Evolutionary conservation across 2,113 vertebrate genomes (phyloP), one percentile per base, ranked within the genome.

Genomic region (Melozone crissalis): DNA sequence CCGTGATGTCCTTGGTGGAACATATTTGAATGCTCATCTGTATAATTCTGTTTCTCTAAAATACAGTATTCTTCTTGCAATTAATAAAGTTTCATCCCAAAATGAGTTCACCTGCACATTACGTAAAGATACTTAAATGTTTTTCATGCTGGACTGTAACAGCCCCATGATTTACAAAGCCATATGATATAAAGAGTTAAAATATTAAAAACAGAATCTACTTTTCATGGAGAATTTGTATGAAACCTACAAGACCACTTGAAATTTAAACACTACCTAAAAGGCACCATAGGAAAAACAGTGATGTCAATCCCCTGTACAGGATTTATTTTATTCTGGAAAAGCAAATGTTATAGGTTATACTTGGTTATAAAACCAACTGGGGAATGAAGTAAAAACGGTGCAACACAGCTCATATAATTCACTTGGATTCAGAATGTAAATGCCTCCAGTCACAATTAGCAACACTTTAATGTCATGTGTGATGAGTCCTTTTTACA

Each of bases 341-440:
- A 89, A 94, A 81, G 80, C 46, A 91, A 93, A 92, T 94, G 73
- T 90, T 94, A 92, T 28, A 49, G 43, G 47, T 10, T 87, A 55
- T 46, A 33, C 31, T 44, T 72, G 35, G 68, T 75, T 84, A 77
- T 63, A 72, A 89, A 89, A 52, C 2, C 41, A 89, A 0, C 23
- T 21, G n/a, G 74, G 14, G 33, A 85, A 76, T 52, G 37, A 91
- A 91, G 39, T 49, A 54, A 93, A 92, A 84, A 10, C 2, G 15
- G 46, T 39, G 63, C 37, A 91, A 55, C 27, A 30, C 8, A 35
- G 0, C 0, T 22, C 68, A 72, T 61, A n/a, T 19, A 69, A 87
- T 83, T 94, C 62, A 76, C n/a, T 35, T 3, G 13, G 62, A 87
- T 84, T 93, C 79, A 85, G 67, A 83, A 85, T 54, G n/a, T 65